Evolutionary conservation across 2,797 vertebrate species (phyloP).

Genomic region (Apogon hyalosoma): DNA sequence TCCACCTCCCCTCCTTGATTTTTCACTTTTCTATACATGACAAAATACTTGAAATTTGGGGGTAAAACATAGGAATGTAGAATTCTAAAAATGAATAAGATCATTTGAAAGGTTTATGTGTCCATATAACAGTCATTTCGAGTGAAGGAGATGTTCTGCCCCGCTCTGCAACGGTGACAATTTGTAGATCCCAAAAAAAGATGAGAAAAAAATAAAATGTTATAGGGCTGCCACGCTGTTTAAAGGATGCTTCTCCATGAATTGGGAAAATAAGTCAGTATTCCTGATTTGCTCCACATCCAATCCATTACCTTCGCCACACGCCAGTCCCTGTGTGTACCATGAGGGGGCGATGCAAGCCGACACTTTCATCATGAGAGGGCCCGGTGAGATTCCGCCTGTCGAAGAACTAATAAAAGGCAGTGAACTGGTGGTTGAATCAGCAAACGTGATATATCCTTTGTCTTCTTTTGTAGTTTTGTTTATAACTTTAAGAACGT

Average conservation of each 20-base stretch:
- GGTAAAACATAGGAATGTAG: constrained; percentile 84
- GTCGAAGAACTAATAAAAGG: constrained; percentile 82
- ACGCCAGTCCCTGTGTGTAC: constrained; percentile 74
- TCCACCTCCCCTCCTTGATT: constrained; percentile 72
- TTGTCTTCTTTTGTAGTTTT: constrained; percentile 82
- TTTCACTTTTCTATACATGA: constrained; percentile 82
- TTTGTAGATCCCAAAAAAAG: constrained; percentile 74
- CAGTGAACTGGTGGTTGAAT: constrained; percentile 85
- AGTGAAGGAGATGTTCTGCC: constrained; percentile 71
- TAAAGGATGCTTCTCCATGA: constrained; percentile 74
- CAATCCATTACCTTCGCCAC: constrained; percentile 73
- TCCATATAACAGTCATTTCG: constrained; percentile 84
- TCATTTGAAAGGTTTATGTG: constrained; percentile 78
- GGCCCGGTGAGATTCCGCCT: constrained; percentile 78
- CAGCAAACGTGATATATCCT: constrained; percentile 83
- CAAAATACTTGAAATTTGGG: constrained; percentile 84
- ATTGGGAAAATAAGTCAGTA: constrained; percentile 80
- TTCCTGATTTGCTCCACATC: constrained; percentile 80
- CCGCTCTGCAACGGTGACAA: constrained; percentile 59
- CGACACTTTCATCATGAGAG: constrained; percentile 71
- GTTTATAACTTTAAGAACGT: constrained; percentile 85
- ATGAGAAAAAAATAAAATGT: constrained; percentile 75
- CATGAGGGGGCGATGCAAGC: constrained; percentile 71
- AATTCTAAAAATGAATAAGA: constrained; percentile 81
- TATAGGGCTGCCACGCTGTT: constrained; percentile 82